Base-by-base conservation (phyloP, 2,113 vertebrate genomes). In the Lamprotornis superbus region DNA sequence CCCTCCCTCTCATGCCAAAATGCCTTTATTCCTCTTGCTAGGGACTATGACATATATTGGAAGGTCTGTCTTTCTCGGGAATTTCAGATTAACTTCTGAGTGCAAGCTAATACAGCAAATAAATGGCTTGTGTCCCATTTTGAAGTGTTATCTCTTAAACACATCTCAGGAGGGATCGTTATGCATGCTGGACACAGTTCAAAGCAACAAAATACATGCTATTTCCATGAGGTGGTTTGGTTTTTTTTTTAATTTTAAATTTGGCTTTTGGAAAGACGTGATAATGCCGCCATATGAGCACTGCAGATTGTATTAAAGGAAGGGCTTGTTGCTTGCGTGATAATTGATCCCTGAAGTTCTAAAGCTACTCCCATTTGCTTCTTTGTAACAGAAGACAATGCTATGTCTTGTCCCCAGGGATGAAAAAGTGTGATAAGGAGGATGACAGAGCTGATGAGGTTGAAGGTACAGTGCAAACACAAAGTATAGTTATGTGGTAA, bases 41-140 rank as follows among this genome's bases (percentile, higher is more conserved):
- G 33, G 25, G 37, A 73, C 49, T 65, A 5, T 42, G 75, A 53
- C 28, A 8, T 89, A 6, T 50, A 86, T 61, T 85, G 80, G 59
- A 83, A 90, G 12, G 59, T 42, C 25, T 0, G 0, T 50, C 68
- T 96, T 93, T 83, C 71, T 81, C 55, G 88, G 90, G 47, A 91
- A 67, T 63, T 70, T 88, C 63, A 86, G 55, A 74, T 92, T 63
- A 70, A 67, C 2, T 69, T 68, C 11, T 70, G 46, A 83, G 55
- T 56, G 40, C 57, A 68, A 82, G 73, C 52, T 59, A 71, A 55
- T 35, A 17, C 1, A 75, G 33, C 68, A 90, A 96, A 95, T 61
- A 69, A 80, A 83, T 69, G 82, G 49, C 46, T 70, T 83, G 9
- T 0, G 0, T 83, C 42, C 67, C 0, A 0, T 88, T 94, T 76